Conservation (phyloP, 30 jellyfish, hydroid and myxozoan species). For the Cassiopea xamachana region DNA sequence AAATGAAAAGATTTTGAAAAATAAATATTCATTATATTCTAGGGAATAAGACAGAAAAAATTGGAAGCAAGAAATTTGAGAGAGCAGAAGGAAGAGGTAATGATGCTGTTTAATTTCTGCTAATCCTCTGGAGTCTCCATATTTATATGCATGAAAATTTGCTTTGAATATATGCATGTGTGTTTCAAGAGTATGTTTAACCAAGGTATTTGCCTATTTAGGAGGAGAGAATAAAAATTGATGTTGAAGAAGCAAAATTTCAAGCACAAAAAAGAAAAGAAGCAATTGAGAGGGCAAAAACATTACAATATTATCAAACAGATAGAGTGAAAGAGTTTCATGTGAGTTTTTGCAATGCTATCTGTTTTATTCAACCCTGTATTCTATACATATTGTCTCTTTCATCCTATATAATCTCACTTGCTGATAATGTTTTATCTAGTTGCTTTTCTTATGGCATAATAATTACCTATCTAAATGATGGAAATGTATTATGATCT, state of each 20-base stretch:
- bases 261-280: conserved; percentile 92
- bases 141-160: background rate
- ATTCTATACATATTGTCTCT: background rate
- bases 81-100: conserved; percentile 93
- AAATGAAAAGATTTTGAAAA: too few species aligned
- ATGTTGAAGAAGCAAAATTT: conserved; percentile 90
- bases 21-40: background rate
- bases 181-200: background rate
- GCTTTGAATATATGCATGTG: background rate
- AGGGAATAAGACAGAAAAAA: conserved; percentile 95
- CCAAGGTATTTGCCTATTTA: background rate
- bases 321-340: conserved; percentile 97
- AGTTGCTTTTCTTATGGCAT: too few species aligned
- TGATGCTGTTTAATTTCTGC: background rate
- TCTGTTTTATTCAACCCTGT: too few species aligned
- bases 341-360: conserved; percentile 56
- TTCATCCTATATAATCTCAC: background rate
- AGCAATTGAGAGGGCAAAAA: conserved; percentile 95
- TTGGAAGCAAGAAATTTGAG: conserved; percentile 90
- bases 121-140: background rate
- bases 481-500: background rate
- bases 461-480: too few species aligned
- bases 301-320: conserved; percentile 91
- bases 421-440: background rate
- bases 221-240: conserved; percentile 84